These are phyloP conservation scores for Propithecus perrieri DNA, from an alignment of 2,797 vertebrate species.

Conservation along the genomic window DNA sequence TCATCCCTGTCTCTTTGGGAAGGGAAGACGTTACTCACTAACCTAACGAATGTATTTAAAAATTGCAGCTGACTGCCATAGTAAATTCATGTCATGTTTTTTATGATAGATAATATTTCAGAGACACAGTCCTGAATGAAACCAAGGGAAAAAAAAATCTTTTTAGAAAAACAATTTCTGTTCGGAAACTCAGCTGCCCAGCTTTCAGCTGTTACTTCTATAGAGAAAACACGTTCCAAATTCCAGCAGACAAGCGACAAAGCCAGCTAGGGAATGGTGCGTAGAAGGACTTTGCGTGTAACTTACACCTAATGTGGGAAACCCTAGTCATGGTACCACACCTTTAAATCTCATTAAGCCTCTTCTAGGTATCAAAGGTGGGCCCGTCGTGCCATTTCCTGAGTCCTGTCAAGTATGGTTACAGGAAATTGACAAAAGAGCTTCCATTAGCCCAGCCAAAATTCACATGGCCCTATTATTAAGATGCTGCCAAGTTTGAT, in stretches of 20 bases:
- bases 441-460: conserved; percentile 65
- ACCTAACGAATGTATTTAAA: conserved; percentile 61
- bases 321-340: conserved; percentile 67
- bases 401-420: conserved; percentile 71
- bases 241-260: conserved; percentile 1
- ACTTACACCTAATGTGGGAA: conserved; percentile 60
- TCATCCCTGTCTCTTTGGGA: conserved; percentile 18
- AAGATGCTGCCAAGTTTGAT: conserved; percentile 51
- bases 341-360: conserved; percentile 77
- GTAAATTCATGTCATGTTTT: conserved; percentile 72
- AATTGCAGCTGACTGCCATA: conserved; percentile 65
- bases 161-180: conserved; percentile 63
- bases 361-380: conserved; percentile 74
- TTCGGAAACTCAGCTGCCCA: neutral
- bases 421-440: conserved; percentile 64
- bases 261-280: neutral
- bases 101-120: conserved; percentile 74
- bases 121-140: conserved; percentile 56
- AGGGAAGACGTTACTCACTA: conserved; percentile 32
- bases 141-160: conserved; percentile 38
- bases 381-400: conserved; percentile 62
- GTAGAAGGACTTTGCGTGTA: conserved; percentile 36
- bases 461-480: conserved; percentile 59
- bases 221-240: conserved; percentile 29
- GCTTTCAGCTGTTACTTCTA: conserved; percentile 58